Evolutionary conservation across 1,140 invertebrate species (phyloP).

Genomic region (Nylanderia fulva): DNA sequence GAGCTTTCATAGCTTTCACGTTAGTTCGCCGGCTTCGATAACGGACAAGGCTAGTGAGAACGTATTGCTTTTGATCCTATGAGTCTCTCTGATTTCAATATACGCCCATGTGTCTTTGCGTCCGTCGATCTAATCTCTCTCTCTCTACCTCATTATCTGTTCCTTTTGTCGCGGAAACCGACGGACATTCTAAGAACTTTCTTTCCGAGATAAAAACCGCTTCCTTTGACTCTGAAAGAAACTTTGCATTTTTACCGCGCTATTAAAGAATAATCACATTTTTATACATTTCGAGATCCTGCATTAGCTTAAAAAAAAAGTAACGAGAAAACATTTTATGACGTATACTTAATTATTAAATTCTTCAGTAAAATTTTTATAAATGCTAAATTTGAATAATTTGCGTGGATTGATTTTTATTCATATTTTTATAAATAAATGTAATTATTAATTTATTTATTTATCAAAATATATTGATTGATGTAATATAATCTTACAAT

Average conservation of each 20-base stretch:
- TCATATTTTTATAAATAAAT: neutral
- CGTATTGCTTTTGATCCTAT: conserved; percentile 22
- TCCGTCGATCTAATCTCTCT: conserved; percentile 40
- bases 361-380: neutral
- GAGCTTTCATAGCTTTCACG: conserved; percentile 50
- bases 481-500: too few species aligned
- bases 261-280: neutral
- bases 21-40: neutral
- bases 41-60: neutral
- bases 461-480: too few species aligned
- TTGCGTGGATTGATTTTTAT: too few species aligned
- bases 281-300: neutral
- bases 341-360: neutral
- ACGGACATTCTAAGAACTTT: neutral
- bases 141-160: conserved; percentile 10
- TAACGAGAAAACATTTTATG: neutral
- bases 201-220: conserved; percentile 12
- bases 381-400: neutral
- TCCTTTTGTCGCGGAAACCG: conserved; percentile 15
- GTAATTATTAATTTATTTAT: too few species aligned
- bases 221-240: neutral
- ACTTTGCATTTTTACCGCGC: neutral
- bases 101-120: neutral
- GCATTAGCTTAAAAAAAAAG: neutral
- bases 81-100: conserved; percentile 34